Conservation (phyloP, 1,140 invertebrate species). For the Dufourea novaeangliae region DNA sequence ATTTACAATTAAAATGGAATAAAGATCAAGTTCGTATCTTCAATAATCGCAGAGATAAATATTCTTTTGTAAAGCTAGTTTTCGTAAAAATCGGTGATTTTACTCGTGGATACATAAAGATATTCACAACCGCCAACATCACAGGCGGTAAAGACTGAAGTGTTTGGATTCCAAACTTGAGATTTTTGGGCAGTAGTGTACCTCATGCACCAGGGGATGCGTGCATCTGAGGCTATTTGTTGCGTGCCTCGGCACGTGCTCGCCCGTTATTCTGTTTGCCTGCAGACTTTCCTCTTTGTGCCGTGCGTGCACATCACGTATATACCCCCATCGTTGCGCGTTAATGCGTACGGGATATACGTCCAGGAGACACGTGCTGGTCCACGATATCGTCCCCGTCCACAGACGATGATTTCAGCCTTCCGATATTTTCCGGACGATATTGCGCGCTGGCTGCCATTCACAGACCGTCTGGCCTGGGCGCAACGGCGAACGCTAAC, state of each 20-base stretch:
- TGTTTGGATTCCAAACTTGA: neutral
- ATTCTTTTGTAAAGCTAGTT: no score
- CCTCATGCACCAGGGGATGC: constrained; percentile 53
- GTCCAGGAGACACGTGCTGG: constrained; percentile 28
- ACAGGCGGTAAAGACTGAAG: no score
- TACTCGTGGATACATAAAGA: no score
- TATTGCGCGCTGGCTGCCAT: constrained; percentile 49
- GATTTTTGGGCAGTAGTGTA: constrained; percentile 4
- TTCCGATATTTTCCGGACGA: constrained; percentile 65
- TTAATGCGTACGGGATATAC: constrained; percentile 28
- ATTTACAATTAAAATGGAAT: no score
- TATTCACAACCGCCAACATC: no score
- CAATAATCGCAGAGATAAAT: no score
- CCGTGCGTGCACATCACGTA: neutral
- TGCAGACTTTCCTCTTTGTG: constrained; percentile 29
- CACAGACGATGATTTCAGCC: constrained; percentile 52
- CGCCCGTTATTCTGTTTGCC: constrained; percentile 66
- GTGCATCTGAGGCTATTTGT: constrained; percentile 65
- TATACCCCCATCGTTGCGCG: constrained; percentile 21
- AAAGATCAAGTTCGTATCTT: no score
- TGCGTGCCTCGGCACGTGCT: constrained; percentile 72
- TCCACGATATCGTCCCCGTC: neutral
- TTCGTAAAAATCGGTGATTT: no score
- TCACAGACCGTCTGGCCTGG: constrained; percentile 12
- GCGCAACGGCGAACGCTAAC: neutral